Conservation (phyloP, 2,797 vertebrate genomes). For the Arrhamphus sclerolepis region DNA sequence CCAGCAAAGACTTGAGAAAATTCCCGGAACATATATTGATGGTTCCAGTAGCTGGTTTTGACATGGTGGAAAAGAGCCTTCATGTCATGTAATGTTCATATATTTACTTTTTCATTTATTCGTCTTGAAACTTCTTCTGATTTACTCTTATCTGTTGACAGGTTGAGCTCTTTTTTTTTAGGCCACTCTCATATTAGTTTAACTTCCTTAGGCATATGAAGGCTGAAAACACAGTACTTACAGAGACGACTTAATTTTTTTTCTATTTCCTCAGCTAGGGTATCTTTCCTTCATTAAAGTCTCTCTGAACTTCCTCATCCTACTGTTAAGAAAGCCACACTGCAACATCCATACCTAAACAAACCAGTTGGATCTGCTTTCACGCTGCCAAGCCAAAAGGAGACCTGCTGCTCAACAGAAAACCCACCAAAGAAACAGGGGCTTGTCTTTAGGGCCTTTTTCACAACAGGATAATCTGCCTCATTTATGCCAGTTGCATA, state of each 20-base stretch:
- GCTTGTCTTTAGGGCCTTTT: slow-evolving; percentile 35
- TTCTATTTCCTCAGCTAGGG: not conserved
- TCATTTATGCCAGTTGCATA: slow-evolving; percentile 33
- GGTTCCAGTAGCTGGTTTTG: too few species aligned
- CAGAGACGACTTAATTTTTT: not conserved
- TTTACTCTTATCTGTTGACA: too few species aligned
- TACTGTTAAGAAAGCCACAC: slow-evolving; percentile 31
- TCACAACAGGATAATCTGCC: slow-evolving; percentile 34
- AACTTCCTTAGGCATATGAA: too few species aligned
- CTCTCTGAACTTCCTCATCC: slow-evolving; percentile 11
- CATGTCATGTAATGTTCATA: too few species aligned
- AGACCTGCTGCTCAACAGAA: slow-evolving; percentile 38
- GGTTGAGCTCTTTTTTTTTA: too few species aligned
- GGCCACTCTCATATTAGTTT: too few species aligned
- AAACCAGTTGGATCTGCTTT: slow-evolving; percentile 10
- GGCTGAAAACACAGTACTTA: too few species aligned
- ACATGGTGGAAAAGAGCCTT: too few species aligned
- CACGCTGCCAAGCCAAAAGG: slow-evolving; percentile 31
- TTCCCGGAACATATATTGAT: too few species aligned
- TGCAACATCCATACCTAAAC: slow-evolving; percentile 11
- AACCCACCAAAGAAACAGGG: slow-evolving; percentile 32
- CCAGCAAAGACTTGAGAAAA: too few species aligned
- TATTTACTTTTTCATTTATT: too few species aligned
- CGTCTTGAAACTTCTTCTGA: too few species aligned
- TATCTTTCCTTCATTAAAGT: slow-evolving; percentile 11